These are phyloP conservation scores for Odontocerum albicorne DNA, from an alignment of 2,888 invertebrate species.

Conservation along the genomic window DNA sequence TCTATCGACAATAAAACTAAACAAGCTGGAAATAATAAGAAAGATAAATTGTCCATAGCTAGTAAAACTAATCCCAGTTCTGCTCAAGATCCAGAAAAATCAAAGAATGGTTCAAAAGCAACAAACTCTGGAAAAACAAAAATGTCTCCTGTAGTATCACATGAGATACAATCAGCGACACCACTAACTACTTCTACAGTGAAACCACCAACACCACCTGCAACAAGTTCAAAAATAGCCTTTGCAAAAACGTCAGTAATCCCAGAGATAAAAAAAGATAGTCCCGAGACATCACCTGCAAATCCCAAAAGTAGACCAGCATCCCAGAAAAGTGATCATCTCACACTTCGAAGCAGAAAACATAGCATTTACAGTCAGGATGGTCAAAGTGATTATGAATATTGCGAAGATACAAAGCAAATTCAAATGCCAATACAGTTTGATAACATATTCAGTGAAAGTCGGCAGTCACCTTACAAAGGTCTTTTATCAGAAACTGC, in stretches of 20 bases:
- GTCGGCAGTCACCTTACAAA: slow-evolving; percentile 31
- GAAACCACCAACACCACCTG: background rate
- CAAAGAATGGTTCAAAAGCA: background rate
- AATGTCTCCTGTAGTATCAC: too few relatives aligned
- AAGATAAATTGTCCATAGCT: background rate
- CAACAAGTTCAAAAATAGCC: background rate
- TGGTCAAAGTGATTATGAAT: slow-evolving; percentile 32
- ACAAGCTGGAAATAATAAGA: background rate
- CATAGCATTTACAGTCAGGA: slow-evolving; percentile 29
- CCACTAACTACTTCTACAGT: background rate
- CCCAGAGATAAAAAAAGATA: background rate
- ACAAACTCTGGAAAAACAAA: too few relatives aligned
- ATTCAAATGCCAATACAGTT: slow-evolving; percentile 30
- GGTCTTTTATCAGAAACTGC: slow-evolving; percentile 19
- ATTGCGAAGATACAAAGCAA: slow-evolving; percentile 35
- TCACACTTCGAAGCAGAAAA: slow-evolving; percentile 12
- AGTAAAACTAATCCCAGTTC: background rate
- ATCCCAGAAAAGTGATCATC: slow-evolving; percentile 14
- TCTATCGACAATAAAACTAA: background rate
- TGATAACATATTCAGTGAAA: slow-evolving; percentile 29
- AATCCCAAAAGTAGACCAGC: slow-evolving; percentile 17
- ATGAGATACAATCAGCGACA: background rate
- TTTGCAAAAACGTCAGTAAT: too few relatives aligned
- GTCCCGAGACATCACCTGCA: background rate
- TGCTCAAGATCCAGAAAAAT: background rate